Conservation (phyloP, 2,888 invertebrate species). For the Rhyacophila evoluta region DNA sequence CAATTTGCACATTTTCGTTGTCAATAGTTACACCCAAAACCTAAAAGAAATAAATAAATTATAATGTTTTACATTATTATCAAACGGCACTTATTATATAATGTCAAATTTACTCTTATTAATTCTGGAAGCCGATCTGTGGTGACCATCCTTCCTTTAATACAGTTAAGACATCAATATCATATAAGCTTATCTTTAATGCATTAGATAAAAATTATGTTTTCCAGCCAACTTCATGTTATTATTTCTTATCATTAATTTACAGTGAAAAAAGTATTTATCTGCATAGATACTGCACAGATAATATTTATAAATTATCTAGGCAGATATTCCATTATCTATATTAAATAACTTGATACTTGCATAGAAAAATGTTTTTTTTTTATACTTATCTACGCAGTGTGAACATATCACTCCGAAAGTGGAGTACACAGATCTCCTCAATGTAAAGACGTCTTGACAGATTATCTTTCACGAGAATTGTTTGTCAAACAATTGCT, state of each 20-base stretch:
- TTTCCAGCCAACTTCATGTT: conserved; percentile 48
- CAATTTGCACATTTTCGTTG: conserved; percentile 51
- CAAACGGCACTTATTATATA: not conserved
- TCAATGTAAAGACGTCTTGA: too few relatives aligned
- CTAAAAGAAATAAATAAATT: conserved; percentile 39
- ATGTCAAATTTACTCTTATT: conserved; percentile 59
- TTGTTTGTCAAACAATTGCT: too few relatives aligned
- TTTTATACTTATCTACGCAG: too few relatives aligned
- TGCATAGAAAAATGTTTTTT: too few relatives aligned
- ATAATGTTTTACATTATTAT: conserved; percentile 27
- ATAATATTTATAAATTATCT: too few relatives aligned
- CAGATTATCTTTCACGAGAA: too few relatives aligned
- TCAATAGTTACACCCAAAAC: conserved; percentile 31
- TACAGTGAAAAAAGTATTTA: too few relatives aligned
- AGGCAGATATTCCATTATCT: too few relatives aligned
- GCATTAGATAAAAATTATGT: conserved; percentile 42
- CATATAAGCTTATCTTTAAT: conserved; percentile 38
- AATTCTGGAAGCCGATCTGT: conserved; percentile 66
- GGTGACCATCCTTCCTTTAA: conserved; percentile 60
- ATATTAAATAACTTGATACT: too few relatives aligned
- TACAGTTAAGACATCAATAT: not conserved
- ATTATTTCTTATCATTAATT: conserved; percentile 49
- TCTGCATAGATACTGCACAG: too few relatives aligned
- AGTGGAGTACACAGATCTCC: too few relatives aligned
- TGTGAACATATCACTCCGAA: too few relatives aligned